A percentile compares a stretch with the other conserved stretches of the same genome.
Evolutionary conservation across 2,797 vertebrate species (phyloP).

Genomic region (Betta splendens): DNA sequence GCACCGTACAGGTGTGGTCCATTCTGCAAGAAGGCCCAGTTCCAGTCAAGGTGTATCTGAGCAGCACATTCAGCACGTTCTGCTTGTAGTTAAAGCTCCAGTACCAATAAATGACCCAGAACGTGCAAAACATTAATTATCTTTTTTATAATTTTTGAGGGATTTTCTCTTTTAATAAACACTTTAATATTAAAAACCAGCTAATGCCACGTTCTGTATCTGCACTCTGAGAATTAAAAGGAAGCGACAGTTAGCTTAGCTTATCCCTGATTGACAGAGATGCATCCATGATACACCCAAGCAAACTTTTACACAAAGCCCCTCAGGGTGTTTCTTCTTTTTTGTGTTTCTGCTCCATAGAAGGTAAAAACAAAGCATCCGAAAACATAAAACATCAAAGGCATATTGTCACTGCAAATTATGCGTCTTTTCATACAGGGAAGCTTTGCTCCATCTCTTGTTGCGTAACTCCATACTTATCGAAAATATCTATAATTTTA

Average conservation of each 20-base stretch:
- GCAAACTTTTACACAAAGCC: slow-evolving; percentile 26
- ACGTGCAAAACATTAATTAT: too few relatives aligned
- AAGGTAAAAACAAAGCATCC: slow-evolving; percentile 25
- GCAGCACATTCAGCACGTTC: too few relatives aligned
- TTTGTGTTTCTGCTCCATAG: slow-evolving; percentile 11
- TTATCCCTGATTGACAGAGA: slow-evolving; percentile 28
- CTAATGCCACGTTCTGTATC: too few relatives aligned
- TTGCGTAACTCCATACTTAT: not conserved
- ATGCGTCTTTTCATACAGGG: not conserved
- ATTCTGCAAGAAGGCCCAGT: slow-evolving; percentile 11
- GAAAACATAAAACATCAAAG: not conserved
- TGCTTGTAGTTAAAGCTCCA: too few relatives aligned
- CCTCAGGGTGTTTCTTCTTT: slow-evolving; percentile 24
- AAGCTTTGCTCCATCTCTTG: not conserved
- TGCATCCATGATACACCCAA: slow-evolving; percentile 30
- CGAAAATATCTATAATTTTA: slow-evolving; percentile 4
- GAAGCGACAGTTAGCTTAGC: too few relatives aligned
- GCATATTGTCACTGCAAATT: slow-evolving; percentile 15
- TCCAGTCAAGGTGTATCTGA: too few relatives aligned
- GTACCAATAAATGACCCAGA: too few relatives aligned
- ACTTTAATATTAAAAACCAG: too few relatives aligned
- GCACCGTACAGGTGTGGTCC: slow-evolving; percentile 10
- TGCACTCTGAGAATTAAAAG: too few relatives aligned
- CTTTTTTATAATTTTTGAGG: too few relatives aligned
- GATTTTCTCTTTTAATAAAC: too few relatives aligned